Percentiles rank a stretch among this genome's conserved stretches.
Evolutionary conservation across 2,888 invertebrate genomes (phyloP).

Genomic region (Harmothoe impar): DNA sequence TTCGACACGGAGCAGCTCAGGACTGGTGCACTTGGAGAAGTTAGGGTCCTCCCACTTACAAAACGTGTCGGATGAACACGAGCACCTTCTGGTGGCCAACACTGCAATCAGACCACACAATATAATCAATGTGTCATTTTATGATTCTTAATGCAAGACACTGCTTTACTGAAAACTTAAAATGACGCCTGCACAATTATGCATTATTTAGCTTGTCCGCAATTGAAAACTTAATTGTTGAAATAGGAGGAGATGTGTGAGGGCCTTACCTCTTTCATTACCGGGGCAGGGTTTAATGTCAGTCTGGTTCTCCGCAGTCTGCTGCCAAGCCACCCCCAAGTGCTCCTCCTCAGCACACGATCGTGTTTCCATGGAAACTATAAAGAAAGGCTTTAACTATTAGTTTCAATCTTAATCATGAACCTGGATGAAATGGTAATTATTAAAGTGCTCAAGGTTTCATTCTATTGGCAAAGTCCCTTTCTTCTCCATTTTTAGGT

Average conservation of each 20-base stretch:
- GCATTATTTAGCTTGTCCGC: no score
- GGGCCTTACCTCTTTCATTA: background rate
- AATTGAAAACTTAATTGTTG: no score
- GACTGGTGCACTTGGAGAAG: conserved; percentile 24
- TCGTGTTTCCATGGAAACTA: conserved; percentile 45
- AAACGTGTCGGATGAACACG: background rate
- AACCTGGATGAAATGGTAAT: no score
- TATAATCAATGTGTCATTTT: no score
- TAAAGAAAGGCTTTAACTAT: background rate
- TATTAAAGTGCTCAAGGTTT: no score
- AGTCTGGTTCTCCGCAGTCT: conserved; percentile 41
- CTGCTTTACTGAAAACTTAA: no score
- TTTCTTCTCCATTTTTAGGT: no score
- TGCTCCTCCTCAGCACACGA: conserved; percentile 16
- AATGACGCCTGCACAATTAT: no score
- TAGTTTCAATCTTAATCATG: no score
- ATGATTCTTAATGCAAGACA: no score
- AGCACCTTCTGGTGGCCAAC: background rate
- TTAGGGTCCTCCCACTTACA: conserved; percentile 45
- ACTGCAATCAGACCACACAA: background rate
- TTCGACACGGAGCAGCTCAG: conserved; percentile 9
- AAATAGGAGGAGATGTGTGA: background rate
- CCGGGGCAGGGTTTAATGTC: conserved; percentile 34
- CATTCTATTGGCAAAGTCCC: no score
- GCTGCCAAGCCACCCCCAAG: conserved; percentile 45